phyloP scores from a whole-genome alignment of 1,140 invertebrate genomes.

The Leptinotarsa defecta region DNA sequence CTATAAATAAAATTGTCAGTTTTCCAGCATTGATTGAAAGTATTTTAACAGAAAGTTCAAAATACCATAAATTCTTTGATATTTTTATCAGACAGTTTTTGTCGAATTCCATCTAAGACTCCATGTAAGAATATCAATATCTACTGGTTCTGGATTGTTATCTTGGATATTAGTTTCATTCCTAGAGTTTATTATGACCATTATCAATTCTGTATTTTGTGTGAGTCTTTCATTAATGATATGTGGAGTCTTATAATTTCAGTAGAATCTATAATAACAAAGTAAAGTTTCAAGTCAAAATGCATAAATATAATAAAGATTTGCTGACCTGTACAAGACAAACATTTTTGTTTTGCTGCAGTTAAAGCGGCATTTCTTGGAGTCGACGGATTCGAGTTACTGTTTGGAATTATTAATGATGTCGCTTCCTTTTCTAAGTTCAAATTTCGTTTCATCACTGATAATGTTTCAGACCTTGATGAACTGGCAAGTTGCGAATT shows the following conservation, averaged over 20 bases:
- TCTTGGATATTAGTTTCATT: constrained; percentile 1
- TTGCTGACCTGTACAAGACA: background rate
- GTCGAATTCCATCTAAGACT: background rate
- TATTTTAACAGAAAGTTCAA: constrained; percentile 25
- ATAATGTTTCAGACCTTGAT: background rate
- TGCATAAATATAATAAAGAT: background rate
- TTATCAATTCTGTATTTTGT: background rate
- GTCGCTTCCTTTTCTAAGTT: background rate
- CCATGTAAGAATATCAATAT: background rate
- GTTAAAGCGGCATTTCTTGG: background rate
- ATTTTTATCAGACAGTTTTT: constrained; percentile 13
- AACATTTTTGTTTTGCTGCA: background rate
- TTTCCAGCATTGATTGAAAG: background rate
- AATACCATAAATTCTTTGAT: background rate
- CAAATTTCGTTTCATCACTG: background rate
- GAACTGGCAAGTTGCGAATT: background rate
- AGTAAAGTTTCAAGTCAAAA: background rate
- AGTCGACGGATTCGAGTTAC: background rate
- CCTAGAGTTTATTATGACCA: background rate
- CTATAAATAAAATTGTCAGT: background rate
- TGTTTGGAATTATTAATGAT: background rate
- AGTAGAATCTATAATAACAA: background rate
- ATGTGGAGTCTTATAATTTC: background rate
- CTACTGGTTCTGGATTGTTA: background rate
- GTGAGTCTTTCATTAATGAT: background rate